These are phyloP conservation scores for Acinonyx jubatus DNA, from an alignment of 2,113 vertebrate genomes.

Conservation along the genomic window DNA sequence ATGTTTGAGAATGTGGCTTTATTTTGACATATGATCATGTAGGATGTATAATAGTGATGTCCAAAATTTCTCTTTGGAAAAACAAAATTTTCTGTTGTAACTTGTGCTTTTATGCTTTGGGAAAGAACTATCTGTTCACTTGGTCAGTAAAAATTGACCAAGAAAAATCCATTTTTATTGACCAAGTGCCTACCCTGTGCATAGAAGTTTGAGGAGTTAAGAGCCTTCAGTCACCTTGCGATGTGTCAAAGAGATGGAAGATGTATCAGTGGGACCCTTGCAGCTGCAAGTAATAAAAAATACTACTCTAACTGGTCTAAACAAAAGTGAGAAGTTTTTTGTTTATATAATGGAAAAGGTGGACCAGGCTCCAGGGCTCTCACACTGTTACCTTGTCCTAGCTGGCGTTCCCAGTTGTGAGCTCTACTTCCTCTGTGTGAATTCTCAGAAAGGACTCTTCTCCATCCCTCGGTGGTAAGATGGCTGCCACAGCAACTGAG, in stretches of 20 bases:
- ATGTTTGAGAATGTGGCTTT: neutral
- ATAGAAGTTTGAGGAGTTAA: neutral
- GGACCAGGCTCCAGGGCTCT: neutral
- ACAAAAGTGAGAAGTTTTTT: neutral
- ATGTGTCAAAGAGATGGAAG: neutral
- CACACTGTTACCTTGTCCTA: no score
- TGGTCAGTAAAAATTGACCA: neutral
- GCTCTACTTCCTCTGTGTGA: neutral
- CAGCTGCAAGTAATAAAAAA: neutral
- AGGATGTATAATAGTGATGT: neutral
- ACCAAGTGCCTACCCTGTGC: neutral
- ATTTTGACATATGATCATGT: neutral
- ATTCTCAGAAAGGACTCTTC: neutral
- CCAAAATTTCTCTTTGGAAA: neutral
- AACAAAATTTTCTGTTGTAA: neutral
- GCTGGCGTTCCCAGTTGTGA: neutral
- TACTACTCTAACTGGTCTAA: neutral
- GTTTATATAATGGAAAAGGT: neutral
- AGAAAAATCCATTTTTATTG: no score
- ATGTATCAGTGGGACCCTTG: neutral
- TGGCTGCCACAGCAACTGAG: neutral
- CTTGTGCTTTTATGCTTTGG: neutral
- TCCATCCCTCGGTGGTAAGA: rapidly evolving
- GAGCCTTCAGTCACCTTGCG: neutral
- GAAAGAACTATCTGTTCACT: neutral